phyloP scores from a whole-genome alignment of 2,797 vertebrate genomes.

The Sphaeramia orbicularis region DNA sequence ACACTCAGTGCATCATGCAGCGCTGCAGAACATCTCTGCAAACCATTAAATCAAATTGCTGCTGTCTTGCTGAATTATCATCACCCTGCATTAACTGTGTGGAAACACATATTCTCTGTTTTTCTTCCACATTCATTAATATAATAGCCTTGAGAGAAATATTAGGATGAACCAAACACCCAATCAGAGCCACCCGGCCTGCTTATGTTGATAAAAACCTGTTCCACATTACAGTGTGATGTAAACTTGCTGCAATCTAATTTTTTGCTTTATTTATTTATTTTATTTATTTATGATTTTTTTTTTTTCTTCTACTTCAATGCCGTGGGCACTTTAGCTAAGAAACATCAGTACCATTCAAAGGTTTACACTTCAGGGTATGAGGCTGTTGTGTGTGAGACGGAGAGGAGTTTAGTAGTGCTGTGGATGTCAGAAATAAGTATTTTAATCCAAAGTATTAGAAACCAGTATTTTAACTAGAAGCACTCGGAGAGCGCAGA shows the following conservation, averaged over 20 bases:
- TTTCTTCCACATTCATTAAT: constrained; percentile 68
- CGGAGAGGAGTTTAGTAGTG: no score
- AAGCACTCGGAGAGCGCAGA: no score
- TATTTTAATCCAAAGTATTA: no score
- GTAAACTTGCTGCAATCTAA: constrained; percentile 77
- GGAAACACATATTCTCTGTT: constrained; percentile 50
- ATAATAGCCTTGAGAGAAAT: constrained; percentile 72
- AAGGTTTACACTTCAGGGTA: constrained; percentile 48
- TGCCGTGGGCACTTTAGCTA: constrained; percentile 61
- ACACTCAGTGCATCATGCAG: constrained; percentile 1
- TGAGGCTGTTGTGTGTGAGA: constrained; percentile 45
- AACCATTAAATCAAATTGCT: constrained; percentile 61
- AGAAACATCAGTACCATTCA: constrained; percentile 64
- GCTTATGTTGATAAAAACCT: constrained; percentile 72
- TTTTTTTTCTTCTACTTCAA: constrained; percentile 38
- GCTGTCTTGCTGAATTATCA: constrained; percentile 57
- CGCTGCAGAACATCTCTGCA: constrained; percentile 30
- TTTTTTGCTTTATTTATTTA: no score
- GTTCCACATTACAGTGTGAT: constrained; percentile 70
- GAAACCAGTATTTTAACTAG: no score
- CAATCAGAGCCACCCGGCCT: constrained; percentile 57
- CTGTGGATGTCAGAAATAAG: no score
- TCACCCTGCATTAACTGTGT: constrained; percentile 50
- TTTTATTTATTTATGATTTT: constrained; percentile 22
- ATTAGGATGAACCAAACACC: constrained; percentile 68